A percentile compares a stretch with the other conserved stretches of the same genome.
Evolutionary conservation across 1,140 invertebrate genomes (phyloP).

Genomic region (Triops cancriformis): DNA sequence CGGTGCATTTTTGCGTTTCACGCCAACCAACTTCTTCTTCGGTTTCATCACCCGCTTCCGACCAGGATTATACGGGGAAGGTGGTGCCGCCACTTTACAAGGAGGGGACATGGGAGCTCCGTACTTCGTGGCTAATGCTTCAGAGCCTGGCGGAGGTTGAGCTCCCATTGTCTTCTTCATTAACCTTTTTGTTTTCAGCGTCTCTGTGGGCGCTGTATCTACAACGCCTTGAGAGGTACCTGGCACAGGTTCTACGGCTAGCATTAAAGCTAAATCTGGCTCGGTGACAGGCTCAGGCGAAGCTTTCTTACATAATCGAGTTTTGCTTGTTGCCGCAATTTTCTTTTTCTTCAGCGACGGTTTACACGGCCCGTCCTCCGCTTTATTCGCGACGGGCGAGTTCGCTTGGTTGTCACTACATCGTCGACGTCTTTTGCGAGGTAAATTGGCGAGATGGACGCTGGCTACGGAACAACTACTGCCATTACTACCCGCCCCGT

Average conservation of each 20-base stretch:
- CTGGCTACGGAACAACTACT: background rate
- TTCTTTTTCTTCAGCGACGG: background rate
- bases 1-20: background rate
- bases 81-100: background rate
- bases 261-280: background rate
- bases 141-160: background rate
- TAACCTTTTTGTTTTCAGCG: background rate
- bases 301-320: background rate
- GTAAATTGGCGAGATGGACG: background rate
- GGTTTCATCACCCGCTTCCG: background rate
- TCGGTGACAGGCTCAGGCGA: background rate
- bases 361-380: background rate
- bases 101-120: constrained; percentile 1
- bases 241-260: background rate
- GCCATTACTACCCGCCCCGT: background rate
- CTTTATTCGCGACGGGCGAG: background rate
- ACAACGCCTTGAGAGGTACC: background rate
- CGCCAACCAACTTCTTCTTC: background rate
- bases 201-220: background rate
- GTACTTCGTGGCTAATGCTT: background rate
- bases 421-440: background rate
- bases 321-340: background rate
- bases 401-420: background rate
- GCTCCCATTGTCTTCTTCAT: background rate
- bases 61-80: background rate